Evolutionary conservation across 2,888 invertebrate genomes (phyloP).

Genomic region (Panopea generosa): DNA sequence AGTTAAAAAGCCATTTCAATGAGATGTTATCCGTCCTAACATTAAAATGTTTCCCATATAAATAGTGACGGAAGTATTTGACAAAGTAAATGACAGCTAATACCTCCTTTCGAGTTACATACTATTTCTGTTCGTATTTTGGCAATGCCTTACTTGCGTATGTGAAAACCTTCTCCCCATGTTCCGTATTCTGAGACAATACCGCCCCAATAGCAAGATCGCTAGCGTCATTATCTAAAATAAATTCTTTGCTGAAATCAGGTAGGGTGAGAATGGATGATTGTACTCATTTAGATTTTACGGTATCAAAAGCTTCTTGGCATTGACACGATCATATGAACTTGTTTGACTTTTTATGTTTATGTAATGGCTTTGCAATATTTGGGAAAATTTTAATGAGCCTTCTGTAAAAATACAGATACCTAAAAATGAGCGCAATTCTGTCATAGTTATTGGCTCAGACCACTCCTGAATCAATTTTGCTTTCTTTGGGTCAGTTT

Average conservation of each 20-base stretch:
- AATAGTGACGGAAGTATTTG: slow-evolving; percentile 50
- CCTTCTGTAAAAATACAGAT: slow-evolving; percentile 42
- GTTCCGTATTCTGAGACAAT: slow-evolving; percentile 35
- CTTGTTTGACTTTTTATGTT: slow-evolving; percentile 12
- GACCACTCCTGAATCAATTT: too few species aligned
- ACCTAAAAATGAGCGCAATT: slow-evolving; percentile 53
- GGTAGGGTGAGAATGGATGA: slow-evolving; percentile 35
- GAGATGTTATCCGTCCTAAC: slow-evolving; percentile 54
- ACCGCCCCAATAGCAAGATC: slow-evolving; percentile 19
- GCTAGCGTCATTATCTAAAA: slow-evolving; percentile 44
- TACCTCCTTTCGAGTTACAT: slow-evolving; percentile 41
- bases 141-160: slow-evolving; percentile 47
- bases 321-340: slow-evolving; percentile 37
- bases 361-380: slow-evolving; percentile 36
- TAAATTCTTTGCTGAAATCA: slow-evolving; percentile 34
- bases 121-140: slow-evolving; percentile 25
- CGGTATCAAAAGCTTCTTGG: slow-evolving; percentile 25
- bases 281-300: slow-evolving; percentile 18
- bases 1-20: slow-evolving; percentile 28
- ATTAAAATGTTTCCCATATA: slow-evolving; percentile 47
- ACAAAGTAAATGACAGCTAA: slow-evolving; percentile 37
- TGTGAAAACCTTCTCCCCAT: slow-evolving; percentile 36
- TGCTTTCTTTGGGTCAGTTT: slow-evolving; percentile 36
- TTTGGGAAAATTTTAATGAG: slow-evolving; percentile 30
- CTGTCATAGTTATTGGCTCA: slow-evolving; percentile 17